Evolutionary conservation across 2,797 vertebrate species (phyloP), one percentile per base, ranked within the genome.

Genomic region (Chelidonichthys spinosus): DNA sequence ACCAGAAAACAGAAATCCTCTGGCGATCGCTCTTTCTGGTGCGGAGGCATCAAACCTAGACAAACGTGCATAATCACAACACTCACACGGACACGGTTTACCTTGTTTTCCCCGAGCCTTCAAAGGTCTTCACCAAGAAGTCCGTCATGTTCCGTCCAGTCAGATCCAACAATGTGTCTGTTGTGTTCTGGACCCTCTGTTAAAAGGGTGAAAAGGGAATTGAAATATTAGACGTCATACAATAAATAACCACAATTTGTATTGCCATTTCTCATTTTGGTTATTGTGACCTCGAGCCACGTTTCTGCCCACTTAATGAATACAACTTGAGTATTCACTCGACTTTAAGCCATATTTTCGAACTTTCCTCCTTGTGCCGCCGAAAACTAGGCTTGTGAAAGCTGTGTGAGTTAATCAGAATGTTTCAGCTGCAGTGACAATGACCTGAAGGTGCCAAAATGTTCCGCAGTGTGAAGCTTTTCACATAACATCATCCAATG

Each of bases 91-190:
- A 69, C 2, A n/a, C 8, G 7, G 0, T 0, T 81, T 91, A 94
- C 95, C 95, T 93, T 49, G 72, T 93, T 92, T 91, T 95, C 15
- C 95, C 95, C 0, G 76, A 87, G 50, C 75, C 63, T 61, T 92
- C 89, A 0, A 96, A 99, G 0, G 95, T 99, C 94, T 99, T 99
- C 89, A 99, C 86, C 50, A 99, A 90, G 72, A 98, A 97, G 91
- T 99, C 98, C 0, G 97, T 97, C 89, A 98, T 91, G 86, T 99
- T 99, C 60, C 94, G 92, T 36, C 95, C 96, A 0, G 97, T 97
- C 69, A 99, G 81, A 81, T 98, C 87, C 88, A 97, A 92, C 71
- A 99, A 91, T 2, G 95, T 95, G 83, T 99, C 98, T 0, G 96
- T 94, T 2, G 97, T 98, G 79, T 97, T 97, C 89, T 98, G 97